Evolutionary conservation across 2,888 invertebrate species (phyloP).

Genomic region (Drosophila mercatorum): DNA sequence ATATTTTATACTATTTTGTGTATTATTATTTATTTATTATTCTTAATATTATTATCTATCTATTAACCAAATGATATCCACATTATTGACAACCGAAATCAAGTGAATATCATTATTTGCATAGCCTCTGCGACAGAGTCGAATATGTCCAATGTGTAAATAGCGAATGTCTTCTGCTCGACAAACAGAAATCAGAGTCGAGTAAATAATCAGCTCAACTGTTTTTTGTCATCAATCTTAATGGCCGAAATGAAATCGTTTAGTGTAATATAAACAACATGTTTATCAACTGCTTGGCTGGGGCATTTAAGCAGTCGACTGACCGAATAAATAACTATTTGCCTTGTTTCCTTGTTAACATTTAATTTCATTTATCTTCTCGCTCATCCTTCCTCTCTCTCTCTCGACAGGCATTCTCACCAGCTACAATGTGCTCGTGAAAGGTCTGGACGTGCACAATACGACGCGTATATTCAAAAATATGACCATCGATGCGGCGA

Average conservation of each 20-base stretch:
- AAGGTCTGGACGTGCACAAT: constrained; percentile 87
- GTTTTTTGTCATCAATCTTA: constrained; percentile 8
- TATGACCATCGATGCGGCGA: constrained; percentile 89
- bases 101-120: not conserved
- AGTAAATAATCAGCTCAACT: not conserved
- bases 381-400: constrained; percentile 1
- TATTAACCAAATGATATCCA: too few relatives aligned
- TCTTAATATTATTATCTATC: too few relatives aligned
- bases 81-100: not conserved
- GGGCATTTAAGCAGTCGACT: constrained; percentile 40
- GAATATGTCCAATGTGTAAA: not conserved
- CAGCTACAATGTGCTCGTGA: constrained; percentile 91
- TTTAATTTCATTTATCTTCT: constrained; percentile 64
- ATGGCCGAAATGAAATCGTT: not conserved
- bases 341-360: constrained; percentile 47
- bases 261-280: not conserved
- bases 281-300: not conserved
- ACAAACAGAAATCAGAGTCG: not conserved
- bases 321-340: constrained; percentile 32
- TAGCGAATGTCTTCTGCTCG: not conserved
- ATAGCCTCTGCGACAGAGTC: not conserved
- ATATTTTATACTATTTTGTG: too few relatives aligned
- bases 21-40: too few relatives aligned
- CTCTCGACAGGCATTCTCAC: constrained; percentile 87
- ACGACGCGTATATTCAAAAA: constrained; percentile 88